A percentile compares a stretch with the other conserved stretches of the same genome.
phyloP scores from a whole-genome alignment of 2,113 vertebrate genomes.

The Microcebus griseorufus region DNA sequence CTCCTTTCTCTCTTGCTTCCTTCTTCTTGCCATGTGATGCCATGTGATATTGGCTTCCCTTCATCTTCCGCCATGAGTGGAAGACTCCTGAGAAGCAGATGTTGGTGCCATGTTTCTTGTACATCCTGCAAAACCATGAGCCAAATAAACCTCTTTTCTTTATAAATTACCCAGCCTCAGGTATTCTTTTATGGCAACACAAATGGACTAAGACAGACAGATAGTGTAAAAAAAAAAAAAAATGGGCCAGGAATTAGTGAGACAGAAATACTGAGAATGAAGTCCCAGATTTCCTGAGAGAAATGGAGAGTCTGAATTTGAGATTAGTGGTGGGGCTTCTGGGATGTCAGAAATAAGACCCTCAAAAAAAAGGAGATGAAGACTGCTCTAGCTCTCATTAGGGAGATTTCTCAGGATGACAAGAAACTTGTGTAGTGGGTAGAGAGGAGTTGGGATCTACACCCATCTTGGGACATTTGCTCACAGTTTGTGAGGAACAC shows the following conservation, averaged over 20 bases:
- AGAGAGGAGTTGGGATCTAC: neutral
- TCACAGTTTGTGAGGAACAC: neutral
- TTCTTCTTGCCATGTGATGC: too few relatives aligned
- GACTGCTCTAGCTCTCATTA: neutral
- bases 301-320: neutral
- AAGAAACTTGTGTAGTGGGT: neutral
- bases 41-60: too few relatives aligned
- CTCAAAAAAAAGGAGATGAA: neutral
- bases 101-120: too few relatives aligned
- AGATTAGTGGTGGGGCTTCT: neutral
- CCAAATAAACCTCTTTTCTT: too few relatives aligned
- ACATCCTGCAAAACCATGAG: too few relatives aligned
- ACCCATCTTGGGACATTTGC: neutral
- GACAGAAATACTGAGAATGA: neutral
- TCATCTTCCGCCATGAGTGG: too few relatives aligned
- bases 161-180: too few relatives aligned
- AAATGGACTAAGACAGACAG: neutral
- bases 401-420: neutral
- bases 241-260: neutral
- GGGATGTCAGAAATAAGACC: neutral
- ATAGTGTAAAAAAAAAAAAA: neutral
- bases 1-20: too few relatives aligned
- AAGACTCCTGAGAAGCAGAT: too few relatives aligned
- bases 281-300: neutral
- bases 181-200: too few relatives aligned